Percentiles rank a stretch among this genome's conserved stretches.
Conservation (phyloP, 2,888 invertebrate genomes). For the Leptopilina syphax region DNA sequence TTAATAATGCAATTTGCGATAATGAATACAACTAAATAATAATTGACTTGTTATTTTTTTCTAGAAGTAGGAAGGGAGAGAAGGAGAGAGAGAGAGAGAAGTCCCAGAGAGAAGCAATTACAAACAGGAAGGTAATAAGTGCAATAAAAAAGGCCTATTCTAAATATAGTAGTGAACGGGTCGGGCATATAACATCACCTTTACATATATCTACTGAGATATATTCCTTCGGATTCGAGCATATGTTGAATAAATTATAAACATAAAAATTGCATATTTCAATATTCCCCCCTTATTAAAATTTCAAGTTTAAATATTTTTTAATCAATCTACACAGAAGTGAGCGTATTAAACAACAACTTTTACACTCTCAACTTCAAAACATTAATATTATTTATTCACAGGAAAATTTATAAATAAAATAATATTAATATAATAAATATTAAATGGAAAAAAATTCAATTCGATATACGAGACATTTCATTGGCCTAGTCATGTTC, state of each 20-base stretch:
- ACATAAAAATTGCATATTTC: background rate
- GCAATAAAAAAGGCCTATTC: slow-evolving; percentile 63
- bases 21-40: no score
- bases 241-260: slow-evolving; percentile 19
- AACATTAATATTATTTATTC: no score
- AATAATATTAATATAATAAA: no score
- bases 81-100: slow-evolving; percentile 3
- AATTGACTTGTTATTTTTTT: no score
- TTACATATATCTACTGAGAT: slow-evolving; percentile 34
- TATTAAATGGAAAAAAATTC: background rate
- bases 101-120: slow-evolving; percentile 47
- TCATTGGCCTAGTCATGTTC: slow-evolving; percentile 19
- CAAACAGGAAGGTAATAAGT: slow-evolving; percentile 61
- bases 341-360: no score
- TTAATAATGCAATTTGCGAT: no score
- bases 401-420: no score
- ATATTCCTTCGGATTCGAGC: slow-evolving; percentile 5
- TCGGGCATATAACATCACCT: slow-evolving; percentile 53
- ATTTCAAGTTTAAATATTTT: no score
- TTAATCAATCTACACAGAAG: no score
- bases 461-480: slow-evolving; percentile 7
- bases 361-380: no score
- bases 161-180: slow-evolving; percentile 71
- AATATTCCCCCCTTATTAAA: background rate
- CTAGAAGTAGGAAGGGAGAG: slow-evolving; percentile 11